Evolutionary conservation across 2,113 vertebrate species (phyloP).

Genomic region (Mirza zaza): DNA sequence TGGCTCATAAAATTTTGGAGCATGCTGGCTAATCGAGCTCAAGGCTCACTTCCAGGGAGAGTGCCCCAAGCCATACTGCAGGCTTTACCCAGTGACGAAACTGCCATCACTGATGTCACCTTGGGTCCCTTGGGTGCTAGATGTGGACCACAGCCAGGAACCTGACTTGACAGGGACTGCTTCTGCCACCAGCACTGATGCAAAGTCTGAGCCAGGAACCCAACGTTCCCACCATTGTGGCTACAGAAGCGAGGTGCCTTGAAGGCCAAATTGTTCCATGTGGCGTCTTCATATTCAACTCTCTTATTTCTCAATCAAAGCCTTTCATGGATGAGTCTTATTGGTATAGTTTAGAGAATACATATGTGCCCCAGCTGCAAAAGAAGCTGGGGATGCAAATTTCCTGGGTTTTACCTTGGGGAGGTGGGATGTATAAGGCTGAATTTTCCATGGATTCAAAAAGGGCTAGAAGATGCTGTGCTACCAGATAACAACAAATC

Average conservation of each 20-base stretch:
- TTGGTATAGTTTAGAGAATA: not conserved
- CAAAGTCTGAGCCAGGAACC: not conserved
- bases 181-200: not conserved
- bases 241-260: not conserved
- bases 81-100: not conserved
- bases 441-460: not conserved
- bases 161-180: not conserved
- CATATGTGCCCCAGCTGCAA: not conserved
- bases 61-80: not conserved
- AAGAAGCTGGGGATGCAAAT: not conserved
- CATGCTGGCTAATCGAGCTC: not conserved
- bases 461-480: not conserved
- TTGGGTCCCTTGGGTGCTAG: not conserved
- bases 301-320: not conserved
- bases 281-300: not conserved
- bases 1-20: conserved; percentile 47
- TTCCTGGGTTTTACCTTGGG: not conserved
- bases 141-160: not conserved
- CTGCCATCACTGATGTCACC: not conserved
- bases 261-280: not conserved
- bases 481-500: not conserved
- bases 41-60: not conserved
- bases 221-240: not conserved
- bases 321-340: not conserved
- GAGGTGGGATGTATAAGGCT: not conserved